phyloP scores from a whole-genome alignment of 1,140 invertebrate genomes.

The Orussus abietinus region DNA sequence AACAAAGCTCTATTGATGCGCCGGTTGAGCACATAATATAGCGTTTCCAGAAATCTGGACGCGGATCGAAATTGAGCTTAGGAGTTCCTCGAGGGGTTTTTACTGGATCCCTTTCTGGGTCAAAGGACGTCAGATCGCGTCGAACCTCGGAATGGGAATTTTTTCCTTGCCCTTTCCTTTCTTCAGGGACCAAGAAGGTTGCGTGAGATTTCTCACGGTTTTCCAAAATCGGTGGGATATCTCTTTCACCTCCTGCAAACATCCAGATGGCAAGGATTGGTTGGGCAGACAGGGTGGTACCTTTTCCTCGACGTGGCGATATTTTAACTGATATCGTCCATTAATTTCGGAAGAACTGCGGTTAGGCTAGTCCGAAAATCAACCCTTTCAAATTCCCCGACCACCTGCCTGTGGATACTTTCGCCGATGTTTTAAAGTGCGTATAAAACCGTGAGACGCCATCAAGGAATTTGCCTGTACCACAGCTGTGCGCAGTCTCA shows the following conservation, averaged over 20 bases:
- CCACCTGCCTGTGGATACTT: slow-evolving; percentile 5
- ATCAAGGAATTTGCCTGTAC: slow-evolving; percentile 20
- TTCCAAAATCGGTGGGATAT: slow-evolving; percentile 2
- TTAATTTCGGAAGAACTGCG: not conserved
- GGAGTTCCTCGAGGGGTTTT: slow-evolving; percentile 26
- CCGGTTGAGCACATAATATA: slow-evolving; percentile 19
- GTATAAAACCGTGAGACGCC: slow-evolving; percentile 24
- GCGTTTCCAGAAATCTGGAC: slow-evolving; percentile 37
- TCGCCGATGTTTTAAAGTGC: slow-evolving; percentile 21
- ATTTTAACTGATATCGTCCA: slow-evolving; percentile 1
- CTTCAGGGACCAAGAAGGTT: slow-evolving; percentile 19
- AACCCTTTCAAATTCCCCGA: not conserved
- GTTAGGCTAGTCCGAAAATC: not conserved
- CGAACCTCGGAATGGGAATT: slow-evolving; percentile 21
- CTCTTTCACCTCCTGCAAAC: too few species aligned
- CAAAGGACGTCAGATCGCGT: slow-evolving; percentile 18
- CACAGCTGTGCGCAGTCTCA: slow-evolving; percentile 25
- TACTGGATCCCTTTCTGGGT: slow-evolving; percentile 24
- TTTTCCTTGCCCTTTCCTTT: too few species aligned
- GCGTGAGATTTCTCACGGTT: slow-evolving; percentile 33
- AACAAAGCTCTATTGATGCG: slow-evolving; percentile 20
- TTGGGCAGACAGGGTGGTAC: slow-evolving; percentile 2
- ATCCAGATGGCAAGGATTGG: too few species aligned
- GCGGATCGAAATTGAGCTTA: slow-evolving; percentile 21
- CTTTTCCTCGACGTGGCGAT: not conserved